Percentiles rank a stretch among this genome's conserved stretches.
These are phyloP conservation scores for Tachina fera DNA, from an alignment of 2,888 invertebrate genomes.

Conservation along the genomic window DNA sequence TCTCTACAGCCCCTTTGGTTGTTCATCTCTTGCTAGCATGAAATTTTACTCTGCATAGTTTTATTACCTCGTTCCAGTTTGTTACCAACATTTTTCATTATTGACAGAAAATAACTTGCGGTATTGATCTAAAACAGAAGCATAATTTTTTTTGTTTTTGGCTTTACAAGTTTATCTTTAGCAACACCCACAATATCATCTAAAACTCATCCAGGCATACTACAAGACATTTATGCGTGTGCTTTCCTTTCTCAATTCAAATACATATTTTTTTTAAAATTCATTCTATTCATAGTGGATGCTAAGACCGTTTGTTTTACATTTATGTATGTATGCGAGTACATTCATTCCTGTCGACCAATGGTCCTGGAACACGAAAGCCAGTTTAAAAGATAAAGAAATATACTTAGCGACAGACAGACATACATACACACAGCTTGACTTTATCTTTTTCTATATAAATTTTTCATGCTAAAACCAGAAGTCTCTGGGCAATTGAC, in stretches of 20 bases:
- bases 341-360: neutral
- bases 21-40: neutral
- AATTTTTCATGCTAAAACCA: slow-evolving; percentile 37
- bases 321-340: neutral
- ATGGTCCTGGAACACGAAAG: slow-evolving; percentile 8
- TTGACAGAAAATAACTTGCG: slow-evolving; percentile 33
- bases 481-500: slow-evolving; percentile 58
- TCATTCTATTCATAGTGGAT: neutral
- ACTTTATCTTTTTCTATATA: neutral
- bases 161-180: slow-evolving; percentile 19
- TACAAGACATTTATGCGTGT: neutral
- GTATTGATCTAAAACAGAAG: slow-evolving; percentile 42
- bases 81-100: slow-evolving; percentile 3
- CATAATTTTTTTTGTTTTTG: neutral
- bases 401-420: neutral
- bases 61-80: neutral
- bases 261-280: neutral
- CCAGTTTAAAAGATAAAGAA: slow-evolving; percentile 18
- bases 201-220: neutral
- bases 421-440: neutral
- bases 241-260: neutral
- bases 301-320: neutral
- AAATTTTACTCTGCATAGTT: neutral
- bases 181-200: slow-evolving; percentile 17
- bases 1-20: neutral